phyloP scores from a whole-genome alignment of 1,140 invertebrate species.

The Drosophila chauvacae region DNA sequence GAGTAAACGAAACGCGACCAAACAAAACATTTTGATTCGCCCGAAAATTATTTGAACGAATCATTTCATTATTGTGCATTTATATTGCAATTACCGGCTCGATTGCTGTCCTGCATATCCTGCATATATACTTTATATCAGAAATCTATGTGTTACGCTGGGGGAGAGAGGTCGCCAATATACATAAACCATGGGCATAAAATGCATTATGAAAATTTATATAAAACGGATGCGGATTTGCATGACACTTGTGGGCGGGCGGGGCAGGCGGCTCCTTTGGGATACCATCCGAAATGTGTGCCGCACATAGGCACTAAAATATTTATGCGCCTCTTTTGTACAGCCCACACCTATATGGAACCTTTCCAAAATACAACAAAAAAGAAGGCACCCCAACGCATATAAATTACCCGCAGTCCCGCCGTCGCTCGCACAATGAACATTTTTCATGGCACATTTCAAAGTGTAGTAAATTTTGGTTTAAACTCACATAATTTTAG shows the following conservation, averaged over 20 bases:
- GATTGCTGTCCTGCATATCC: slow-evolving; percentile 17
- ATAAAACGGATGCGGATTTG: slow-evolving; percentile 57
- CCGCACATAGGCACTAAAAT: slow-evolving; percentile 70
- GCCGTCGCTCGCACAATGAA: slow-evolving; percentile 49
- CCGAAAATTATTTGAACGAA: slow-evolving; percentile 49
- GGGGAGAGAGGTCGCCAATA: slow-evolving; percentile 27
- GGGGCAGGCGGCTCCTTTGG: neutral
- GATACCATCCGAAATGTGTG: slow-evolving; percentile 41
- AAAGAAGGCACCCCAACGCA: slow-evolving; percentile 7
- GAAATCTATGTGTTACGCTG: slow-evolving; percentile 41
- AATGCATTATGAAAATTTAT: slow-evolving; percentile 75
- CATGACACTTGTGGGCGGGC: slow-evolving; percentile 50
- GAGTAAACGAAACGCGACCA: slow-evolving; percentile 30
- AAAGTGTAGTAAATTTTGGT: slow-evolving; percentile 79
- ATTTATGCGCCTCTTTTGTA: slow-evolving; percentile 64
- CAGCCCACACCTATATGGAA: slow-evolving; percentile 28
- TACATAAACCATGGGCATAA: slow-evolving; percentile 55
- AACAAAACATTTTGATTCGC: slow-evolving; percentile 47
- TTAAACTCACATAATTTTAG: slow-evolving; percentile 72
- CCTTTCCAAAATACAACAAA: slow-evolving; percentile 4
- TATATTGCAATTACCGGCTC: slow-evolving; percentile 54
- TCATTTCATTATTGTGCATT: slow-evolving; percentile 54
- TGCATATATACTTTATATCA: slow-evolving; percentile 6
- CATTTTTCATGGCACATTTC: slow-evolving; percentile 79
- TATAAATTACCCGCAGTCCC: slow-evolving; percentile 67